Conservation (phyloP, 1,140 invertebrate genomes). For the Drosophila sturtevanti region DNA sequence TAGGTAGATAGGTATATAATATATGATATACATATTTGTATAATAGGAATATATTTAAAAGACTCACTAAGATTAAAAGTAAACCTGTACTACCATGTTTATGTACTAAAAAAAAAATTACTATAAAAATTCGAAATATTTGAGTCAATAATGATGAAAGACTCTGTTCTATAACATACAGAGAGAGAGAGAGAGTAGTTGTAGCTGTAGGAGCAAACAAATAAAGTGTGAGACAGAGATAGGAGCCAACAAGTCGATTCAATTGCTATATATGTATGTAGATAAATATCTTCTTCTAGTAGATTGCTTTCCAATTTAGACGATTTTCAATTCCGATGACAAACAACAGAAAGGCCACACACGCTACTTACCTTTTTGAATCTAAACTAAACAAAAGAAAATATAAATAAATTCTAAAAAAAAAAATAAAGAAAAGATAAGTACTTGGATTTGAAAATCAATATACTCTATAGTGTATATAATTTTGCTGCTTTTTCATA, state of each 20-base stretch:
- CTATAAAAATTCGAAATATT: conserved; percentile 14
- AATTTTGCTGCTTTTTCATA: not conserved
- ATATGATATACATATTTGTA: conserved; percentile 8
- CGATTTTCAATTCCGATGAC: not conserved
- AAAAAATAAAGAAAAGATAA: too few species aligned
- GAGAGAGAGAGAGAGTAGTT: not conserved
- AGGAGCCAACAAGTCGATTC: not conserved
- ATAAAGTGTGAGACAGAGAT: not conserved
- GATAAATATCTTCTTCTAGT: not conserved
- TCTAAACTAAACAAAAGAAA: not conserved
- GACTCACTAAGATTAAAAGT: conserved; percentile 53
- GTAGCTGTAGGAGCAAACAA: not conserved
- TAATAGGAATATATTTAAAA: conserved; percentile 45
- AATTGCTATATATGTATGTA: not conserved
- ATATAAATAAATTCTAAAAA: not conserved
- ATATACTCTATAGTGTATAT: not conserved
- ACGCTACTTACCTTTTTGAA: conserved; percentile 7
- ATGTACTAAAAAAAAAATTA: conserved; percentile 17
- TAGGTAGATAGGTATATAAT: conserved; percentile 40
- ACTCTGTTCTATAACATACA: not conserved
- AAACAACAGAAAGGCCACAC: not conserved
- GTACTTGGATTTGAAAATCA: not conserved
- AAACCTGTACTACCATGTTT: conserved; percentile 56
- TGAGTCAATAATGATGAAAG: not conserved
- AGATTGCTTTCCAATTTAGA: not conserved